A percentile compares a stretch with the other conserved stretches of the same genome.
Conservation (phyloP, 2,797 vertebrate genomes). For the Oreortyx pictus region DNA sequence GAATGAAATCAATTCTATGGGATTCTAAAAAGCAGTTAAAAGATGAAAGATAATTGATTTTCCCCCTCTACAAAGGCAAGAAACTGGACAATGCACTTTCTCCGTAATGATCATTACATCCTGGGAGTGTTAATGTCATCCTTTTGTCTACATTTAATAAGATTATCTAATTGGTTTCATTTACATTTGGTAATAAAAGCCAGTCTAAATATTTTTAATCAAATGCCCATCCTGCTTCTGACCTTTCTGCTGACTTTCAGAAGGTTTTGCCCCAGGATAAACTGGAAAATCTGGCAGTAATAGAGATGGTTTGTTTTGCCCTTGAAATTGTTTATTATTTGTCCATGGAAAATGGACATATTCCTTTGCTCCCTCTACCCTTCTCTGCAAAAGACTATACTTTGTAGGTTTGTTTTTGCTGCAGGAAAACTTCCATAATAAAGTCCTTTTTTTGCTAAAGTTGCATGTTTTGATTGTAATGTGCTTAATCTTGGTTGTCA, state of each 20-base stretch:
- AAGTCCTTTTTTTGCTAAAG: neutral
- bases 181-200: constrained; percentile 44
- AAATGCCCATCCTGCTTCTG: neutral
- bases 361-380: neutral
- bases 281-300: neutral
- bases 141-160: neutral
- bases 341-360: neutral
- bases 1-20: constrained; percentile 38
- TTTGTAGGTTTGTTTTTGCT: neutral
- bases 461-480: neutral
- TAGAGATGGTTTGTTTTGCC: neutral
- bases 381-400: neutral
- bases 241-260: constrained; percentile 29
- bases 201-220: constrained; percentile 52
- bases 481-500: neutral
- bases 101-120: neutral
- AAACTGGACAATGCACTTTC: neutral
- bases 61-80: neutral
- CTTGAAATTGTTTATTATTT: neutral
- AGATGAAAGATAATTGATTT: constrained; percentile 48
- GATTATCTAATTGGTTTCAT: constrained; percentile 43
- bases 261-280: neutral
- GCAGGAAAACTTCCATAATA: neutral
- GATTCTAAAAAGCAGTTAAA: constrained; percentile 56
- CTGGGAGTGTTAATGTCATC: neutral